Evolutionary conservation across 2,797 vertebrate genomes (phyloP).

Genomic region (Hydrolagus colliei): DNA sequence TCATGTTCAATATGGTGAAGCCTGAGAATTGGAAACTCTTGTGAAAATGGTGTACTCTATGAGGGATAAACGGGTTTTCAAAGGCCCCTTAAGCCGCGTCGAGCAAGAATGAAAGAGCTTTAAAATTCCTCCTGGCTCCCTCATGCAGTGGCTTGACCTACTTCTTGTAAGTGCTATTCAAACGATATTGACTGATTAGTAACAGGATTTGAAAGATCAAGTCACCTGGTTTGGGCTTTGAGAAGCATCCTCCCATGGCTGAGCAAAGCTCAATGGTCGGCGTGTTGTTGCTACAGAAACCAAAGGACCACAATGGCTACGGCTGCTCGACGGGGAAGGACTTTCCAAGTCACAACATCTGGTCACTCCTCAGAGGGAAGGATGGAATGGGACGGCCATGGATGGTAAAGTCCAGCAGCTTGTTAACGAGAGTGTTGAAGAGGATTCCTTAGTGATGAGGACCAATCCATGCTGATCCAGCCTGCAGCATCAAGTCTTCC

Average conservation of each 20-base stretch:
- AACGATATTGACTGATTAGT: constrained; percentile 35
- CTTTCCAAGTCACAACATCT: background rate
- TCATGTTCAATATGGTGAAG: constrained; percentile 5
- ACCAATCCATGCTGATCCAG: constrained; percentile 3
- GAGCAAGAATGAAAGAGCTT: constrained; percentile 35
- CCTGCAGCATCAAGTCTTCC: background rate
- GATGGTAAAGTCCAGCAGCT: background rate
- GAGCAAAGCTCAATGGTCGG: constrained; percentile 45
- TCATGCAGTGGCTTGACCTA: constrained; percentile 44
- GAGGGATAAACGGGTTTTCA: constrained; percentile 21
- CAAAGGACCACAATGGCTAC: background rate
- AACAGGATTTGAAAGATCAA: constrained; percentile 40
- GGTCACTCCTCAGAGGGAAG: background rate
- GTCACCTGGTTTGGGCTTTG: constrained; percentile 87
- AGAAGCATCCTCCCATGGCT: constrained; percentile 88
- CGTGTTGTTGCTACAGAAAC: background rate
- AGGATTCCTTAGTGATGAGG: background rate
- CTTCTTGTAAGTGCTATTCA: constrained; percentile 35
- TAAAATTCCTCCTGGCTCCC: constrained; percentile 44
- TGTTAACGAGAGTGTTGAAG: background rate
- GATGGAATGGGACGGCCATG: background rate
- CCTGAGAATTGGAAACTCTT: constrained; percentile 3
- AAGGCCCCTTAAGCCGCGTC: background rate
- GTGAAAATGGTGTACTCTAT: constrained; percentile 19
- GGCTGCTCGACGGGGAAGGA: background rate